Evolutionary conservation across 2,888 invertebrate genomes (phyloP).

Genomic region (Perizoma flavofasciatum): DNA sequence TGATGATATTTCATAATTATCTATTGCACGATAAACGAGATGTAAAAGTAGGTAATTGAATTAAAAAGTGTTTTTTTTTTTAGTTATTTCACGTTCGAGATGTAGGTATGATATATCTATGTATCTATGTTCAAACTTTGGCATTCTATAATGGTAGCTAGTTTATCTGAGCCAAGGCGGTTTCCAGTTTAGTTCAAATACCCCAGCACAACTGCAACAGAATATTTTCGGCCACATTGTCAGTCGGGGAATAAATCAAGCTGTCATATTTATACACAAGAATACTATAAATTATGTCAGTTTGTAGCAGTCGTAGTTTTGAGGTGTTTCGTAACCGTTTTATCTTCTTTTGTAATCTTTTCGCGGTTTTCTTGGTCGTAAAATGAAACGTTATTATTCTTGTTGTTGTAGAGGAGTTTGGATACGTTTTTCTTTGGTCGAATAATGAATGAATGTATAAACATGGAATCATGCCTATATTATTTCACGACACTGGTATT

Average conservation of each 20-base stretch:
- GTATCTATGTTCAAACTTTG: neutral
- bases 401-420: neutral
- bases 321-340: constrained; percentile 12
- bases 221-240: constrained; percentile 34
- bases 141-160: neutral
- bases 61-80: too few relatives aligned
- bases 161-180: neutral
- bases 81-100: too few relatives aligned
- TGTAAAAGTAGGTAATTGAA: too few relatives aligned
- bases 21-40: too few relatives aligned
- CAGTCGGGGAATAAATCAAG: constrained; percentile 40
- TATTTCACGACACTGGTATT: too few relatives aligned
- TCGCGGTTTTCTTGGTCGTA: neutral
- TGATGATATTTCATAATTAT: too few relatives aligned
- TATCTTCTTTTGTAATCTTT: constrained; percentile 13
- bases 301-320: constrained; percentile 19
- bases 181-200: constrained; percentile 6
- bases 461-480: too few relatives aligned
- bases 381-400: constrained; percentile 5
- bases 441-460: neutral
- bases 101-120: too few relatives aligned
- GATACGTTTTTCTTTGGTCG: neutral
- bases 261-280: constrained; percentile 42
- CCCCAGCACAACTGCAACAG: constrained; percentile 5
- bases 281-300: constrained; percentile 30